Evolutionary conservation across 2,888 invertebrate species (phyloP).

Genomic region (Athetis lepigone): DNA sequence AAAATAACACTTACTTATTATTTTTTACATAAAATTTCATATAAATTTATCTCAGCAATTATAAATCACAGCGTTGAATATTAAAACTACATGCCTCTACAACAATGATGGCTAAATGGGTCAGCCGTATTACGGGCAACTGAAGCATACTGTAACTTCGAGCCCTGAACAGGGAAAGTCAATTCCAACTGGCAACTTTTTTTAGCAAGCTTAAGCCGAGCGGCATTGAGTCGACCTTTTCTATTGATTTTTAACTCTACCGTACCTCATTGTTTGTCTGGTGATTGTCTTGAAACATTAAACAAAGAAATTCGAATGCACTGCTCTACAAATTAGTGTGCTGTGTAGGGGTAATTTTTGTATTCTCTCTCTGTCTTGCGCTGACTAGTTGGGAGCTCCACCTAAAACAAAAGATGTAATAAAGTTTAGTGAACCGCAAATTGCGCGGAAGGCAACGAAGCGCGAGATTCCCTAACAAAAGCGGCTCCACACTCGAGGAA

Average conservation of each 20-base stretch:
- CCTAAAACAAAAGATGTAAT: slow-evolving; percentile 72
- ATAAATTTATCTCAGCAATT: slow-evolving; percentile 33
- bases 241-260: slow-evolving; percentile 72
- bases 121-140: slow-evolving; percentile 69
- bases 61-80: slow-evolving; percentile 40
- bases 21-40: not conserved
- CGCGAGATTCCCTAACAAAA: slow-evolving; percentile 67
- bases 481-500: slow-evolving; percentile 46
- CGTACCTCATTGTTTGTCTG: slow-evolving; percentile 65
- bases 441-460: slow-evolving; percentile 67
- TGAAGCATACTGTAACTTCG: slow-evolving; percentile 76
- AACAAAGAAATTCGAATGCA: slow-evolving; percentile 52
- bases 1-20: not conserved
- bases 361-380: slow-evolving; percentile 38
- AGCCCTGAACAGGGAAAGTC: slow-evolving; percentile 83
- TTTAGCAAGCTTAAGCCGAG: slow-evolving; percentile 70
- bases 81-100: slow-evolving; percentile 52
- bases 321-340: slow-evolving; percentile 26
- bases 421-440: slow-evolving; percentile 76
- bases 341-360: slow-evolving; percentile 18
- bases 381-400: slow-evolving; percentile 51
- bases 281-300: slow-evolving; percentile 56
- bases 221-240: slow-evolving; percentile 71
- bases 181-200: slow-evolving; percentile 83
- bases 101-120: slow-evolving; percentile 68